Evolutionary conservation across 2,888 invertebrate genomes (phyloP).

Genomic region (Patella ulyssiponensis): DNA sequence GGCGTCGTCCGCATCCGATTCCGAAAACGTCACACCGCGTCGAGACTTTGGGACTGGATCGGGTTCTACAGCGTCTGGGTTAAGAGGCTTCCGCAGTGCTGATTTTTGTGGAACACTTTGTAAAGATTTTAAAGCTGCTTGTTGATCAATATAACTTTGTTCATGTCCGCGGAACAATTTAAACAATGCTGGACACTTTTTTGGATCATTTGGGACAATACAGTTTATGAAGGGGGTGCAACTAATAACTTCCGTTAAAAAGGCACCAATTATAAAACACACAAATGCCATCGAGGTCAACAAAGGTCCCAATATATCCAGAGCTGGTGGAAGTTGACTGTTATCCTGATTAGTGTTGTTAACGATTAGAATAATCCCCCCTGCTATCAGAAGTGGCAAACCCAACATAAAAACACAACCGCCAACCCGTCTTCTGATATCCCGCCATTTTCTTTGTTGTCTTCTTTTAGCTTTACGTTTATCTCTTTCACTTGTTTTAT

Average conservation of each 20-base stretch:
- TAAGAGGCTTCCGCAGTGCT: slow-evolving; percentile 12
- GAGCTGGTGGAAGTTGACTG: slow-evolving; percentile 6
- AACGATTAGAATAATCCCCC: slow-evolving; percentile 21
- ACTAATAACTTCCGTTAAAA: slow-evolving; percentile 21
- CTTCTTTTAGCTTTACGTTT: slow-evolving; percentile 3
- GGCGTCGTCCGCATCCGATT: slow-evolving; percentile 2
- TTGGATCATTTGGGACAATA: slow-evolving; percentile 12
- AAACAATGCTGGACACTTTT: slow-evolving; percentile 16
- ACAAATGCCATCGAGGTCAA: slow-evolving; percentile 14
- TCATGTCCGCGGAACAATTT: slow-evolving; percentile 14
- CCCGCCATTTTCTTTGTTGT: neutral
- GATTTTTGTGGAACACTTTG: slow-evolving; percentile 21
- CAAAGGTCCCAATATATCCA: slow-evolving; percentile 22
- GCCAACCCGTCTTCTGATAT: slow-evolving; percentile 22
- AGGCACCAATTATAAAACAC: slow-evolving; percentile 17
- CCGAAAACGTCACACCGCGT: slow-evolving; percentile 19
- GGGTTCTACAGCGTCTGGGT: neutral
- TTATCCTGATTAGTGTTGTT: slow-evolving; percentile 16
- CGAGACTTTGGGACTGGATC: neutral
- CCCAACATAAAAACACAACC: slow-evolving; percentile 24
- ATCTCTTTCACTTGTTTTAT: neutral
- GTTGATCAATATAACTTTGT: slow-evolving; percentile 6
- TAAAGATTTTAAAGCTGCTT: slow-evolving; percentile 20
- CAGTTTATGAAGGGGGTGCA: slow-evolving; percentile 8
- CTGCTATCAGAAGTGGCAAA: slow-evolving; percentile 20